These are phyloP conservation scores for Mythimna lalbum DNA, from an alignment of 2,888 invertebrate species.

Conservation along the genomic window DNA sequence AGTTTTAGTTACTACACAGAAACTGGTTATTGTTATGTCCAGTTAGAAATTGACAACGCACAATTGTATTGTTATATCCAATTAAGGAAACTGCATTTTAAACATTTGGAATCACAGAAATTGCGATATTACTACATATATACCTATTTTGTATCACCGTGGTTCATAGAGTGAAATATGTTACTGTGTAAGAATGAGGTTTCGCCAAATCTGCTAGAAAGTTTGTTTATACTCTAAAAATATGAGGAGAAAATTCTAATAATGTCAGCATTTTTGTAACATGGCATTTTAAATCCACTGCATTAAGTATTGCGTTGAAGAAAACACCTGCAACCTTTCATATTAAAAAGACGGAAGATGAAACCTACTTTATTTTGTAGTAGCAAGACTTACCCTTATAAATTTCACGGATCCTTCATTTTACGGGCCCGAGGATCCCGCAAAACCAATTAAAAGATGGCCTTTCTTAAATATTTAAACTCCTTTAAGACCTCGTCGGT, in stretches of 20 bases:
- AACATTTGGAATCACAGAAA: conserved; percentile 20
- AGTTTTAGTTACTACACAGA: conserved; percentile 33
- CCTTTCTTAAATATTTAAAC: conserved; percentile 64
- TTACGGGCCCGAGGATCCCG: conserved; percentile 48
- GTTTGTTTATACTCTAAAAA: neutral
- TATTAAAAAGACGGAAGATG: conserved; percentile 45
- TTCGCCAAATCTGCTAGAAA: neutral
- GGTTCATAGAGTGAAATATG: neutral
- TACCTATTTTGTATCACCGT: neutral
- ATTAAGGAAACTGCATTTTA: conserved; percentile 41
- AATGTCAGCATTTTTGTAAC: neutral
- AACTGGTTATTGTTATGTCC: conserved; percentile 46
- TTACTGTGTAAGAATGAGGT: too few species aligned
- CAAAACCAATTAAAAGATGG: conserved; percentile 61
- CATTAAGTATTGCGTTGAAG: conserved; percentile 28
- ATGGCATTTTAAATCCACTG: conserved; percentile 8
- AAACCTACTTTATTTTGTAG: conserved; percentile 52
- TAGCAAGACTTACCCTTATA: conserved; percentile 51
- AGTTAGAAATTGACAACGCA: conserved; percentile 47
- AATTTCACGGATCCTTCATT: conserved; percentile 56
- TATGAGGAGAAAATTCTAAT: neutral
- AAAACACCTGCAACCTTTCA: conserved; percentile 52
- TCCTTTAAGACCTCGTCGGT: conserved; percentile 62
- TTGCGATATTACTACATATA: conserved; percentile 1
- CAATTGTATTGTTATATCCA: conserved; percentile 46